Evolutionary conservation across 2,797 vertebrate species (phyloP).

Genomic region (Sorex maritimensis): DNA sequence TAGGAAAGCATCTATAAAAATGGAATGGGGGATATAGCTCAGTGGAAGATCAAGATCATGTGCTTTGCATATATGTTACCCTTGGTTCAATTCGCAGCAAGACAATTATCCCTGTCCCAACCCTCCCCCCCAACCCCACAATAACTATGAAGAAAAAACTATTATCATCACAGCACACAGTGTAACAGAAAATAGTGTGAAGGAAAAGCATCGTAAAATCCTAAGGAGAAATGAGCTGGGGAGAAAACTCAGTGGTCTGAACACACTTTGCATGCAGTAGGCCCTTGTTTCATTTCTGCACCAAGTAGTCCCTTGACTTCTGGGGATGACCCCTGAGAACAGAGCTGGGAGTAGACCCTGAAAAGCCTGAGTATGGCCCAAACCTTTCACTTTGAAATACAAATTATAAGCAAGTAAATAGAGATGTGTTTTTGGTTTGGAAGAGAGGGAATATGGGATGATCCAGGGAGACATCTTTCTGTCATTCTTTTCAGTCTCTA

Average conservation of each 20-base stretch:
- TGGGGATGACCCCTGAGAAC: too few relatives aligned
- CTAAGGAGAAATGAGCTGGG: not conserved
- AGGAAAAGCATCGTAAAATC: not conserved
- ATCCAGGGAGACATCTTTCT: not conserved
- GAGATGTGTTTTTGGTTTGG: not conserved
- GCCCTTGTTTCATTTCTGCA: too few relatives aligned
- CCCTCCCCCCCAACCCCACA: too few relatives aligned
- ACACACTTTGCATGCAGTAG: too few relatives aligned
- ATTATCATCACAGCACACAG: not conserved
- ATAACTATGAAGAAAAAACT: not conserved
- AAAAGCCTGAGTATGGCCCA: too few relatives aligned
- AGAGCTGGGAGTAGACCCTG: too few relatives aligned
- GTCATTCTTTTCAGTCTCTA: not conserved
- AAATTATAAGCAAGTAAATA: not conserved
- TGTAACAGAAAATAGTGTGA: not conserved
- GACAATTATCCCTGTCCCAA: too few relatives aligned
- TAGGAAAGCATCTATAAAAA: constrained; percentile 24
- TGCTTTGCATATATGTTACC: too few relatives aligned
- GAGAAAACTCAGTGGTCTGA: too few relatives aligned
- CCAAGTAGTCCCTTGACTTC: too few relatives aligned
- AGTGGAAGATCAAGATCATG: too few relatives aligned
- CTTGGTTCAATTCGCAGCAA: not conserved
- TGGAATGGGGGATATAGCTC: not conserved
- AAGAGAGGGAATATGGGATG: not conserved
- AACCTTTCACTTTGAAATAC: not conserved